Evolutionary conservation across 64 coral and sea anemone species (phyloP), one percentile per base, ranked within the genome.

Genomic region (Pocillopora verrucosa): DNA sequence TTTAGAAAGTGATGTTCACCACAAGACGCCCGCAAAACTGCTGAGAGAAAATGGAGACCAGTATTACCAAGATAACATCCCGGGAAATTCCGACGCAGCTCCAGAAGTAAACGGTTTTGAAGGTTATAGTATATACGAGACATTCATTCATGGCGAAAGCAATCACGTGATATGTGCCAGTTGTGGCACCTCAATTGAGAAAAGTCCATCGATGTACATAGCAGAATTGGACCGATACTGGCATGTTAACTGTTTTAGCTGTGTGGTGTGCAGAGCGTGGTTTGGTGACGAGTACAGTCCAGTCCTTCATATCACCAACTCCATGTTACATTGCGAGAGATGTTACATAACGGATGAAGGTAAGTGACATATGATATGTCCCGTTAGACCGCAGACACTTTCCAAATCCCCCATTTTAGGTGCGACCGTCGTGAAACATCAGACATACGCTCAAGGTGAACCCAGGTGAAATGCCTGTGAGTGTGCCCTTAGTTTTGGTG

Each of bases 261-360:
- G 90, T 87, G 90, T 92, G 58, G 90, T 92, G 34, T 92, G 90
- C 84, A 74, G 84, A 36, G 82, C 84, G 36, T 67, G 78, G 58
- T 92, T 92, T 79, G 90, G 90, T 34, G 73, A 77, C 61, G 90
- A 92, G 75, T 76, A 86, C 30, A 83, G 90, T 11, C 83, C 81
- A 22, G 73, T 76, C 45, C 60, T 87, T 67, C 83, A 77, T 11
- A 80, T 92, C 73, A 86, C 90, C 22, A 73, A 92, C 74, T 87
- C 82, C 84, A 78, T 92, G 61, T 73, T 92, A n/a, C 90, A 92
- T 72, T 92, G 90, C 59, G 90, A 92, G 79, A 85, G 84, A 9
- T 92, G 90, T 75, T 92, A 86, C 83, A 92, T 92, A 14, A 87
- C 90, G 59, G 74, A 86, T 62, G 90, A 92, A 56, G 90, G 90